These are phyloP conservation scores for Melanitta fusca DNA, from an alignment of 2,797 vertebrate species.

Conservation along the genomic window DNA sequence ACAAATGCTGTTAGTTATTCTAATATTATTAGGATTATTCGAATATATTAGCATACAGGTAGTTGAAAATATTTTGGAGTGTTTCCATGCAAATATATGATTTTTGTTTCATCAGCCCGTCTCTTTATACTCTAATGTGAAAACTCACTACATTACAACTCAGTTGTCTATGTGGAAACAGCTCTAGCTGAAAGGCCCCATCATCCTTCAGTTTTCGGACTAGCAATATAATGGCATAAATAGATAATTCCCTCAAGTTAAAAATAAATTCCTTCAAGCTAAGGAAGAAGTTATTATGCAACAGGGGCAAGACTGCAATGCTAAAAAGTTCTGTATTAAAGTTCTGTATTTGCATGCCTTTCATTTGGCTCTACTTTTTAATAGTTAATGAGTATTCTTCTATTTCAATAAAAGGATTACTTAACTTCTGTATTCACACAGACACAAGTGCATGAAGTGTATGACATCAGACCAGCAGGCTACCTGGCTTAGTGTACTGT, in stretches of 20 bases:
- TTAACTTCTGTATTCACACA: background rate
- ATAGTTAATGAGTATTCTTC: background rate
- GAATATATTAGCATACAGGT: background rate
- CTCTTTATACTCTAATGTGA: background rate
- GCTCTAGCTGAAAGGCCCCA: background rate
- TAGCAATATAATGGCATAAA: background rate
- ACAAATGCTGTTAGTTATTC: background rate
- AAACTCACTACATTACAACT: background rate
- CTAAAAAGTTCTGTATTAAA: background rate
- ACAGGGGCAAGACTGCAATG: background rate
- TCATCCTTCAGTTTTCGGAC: background rate
- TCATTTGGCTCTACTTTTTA: background rate
- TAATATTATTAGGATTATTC: background rate
- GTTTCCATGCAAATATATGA: background rate
- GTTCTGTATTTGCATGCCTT: background rate
- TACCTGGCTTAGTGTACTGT: background rate
- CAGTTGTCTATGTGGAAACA: background rate
- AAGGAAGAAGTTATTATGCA: rapidly evolving
- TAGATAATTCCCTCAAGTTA: background rate
- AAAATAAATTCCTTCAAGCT: background rate
- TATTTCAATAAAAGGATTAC: background rate
- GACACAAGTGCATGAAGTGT: background rate
- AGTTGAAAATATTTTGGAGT: background rate
- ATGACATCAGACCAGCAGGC: background rate
- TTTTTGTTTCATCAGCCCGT: background rate